These are phyloP conservation scores for Conops quadrifasciatus DNA, from an alignment of 2,888 invertebrate species.

Conservation along the genomic window DNA sequence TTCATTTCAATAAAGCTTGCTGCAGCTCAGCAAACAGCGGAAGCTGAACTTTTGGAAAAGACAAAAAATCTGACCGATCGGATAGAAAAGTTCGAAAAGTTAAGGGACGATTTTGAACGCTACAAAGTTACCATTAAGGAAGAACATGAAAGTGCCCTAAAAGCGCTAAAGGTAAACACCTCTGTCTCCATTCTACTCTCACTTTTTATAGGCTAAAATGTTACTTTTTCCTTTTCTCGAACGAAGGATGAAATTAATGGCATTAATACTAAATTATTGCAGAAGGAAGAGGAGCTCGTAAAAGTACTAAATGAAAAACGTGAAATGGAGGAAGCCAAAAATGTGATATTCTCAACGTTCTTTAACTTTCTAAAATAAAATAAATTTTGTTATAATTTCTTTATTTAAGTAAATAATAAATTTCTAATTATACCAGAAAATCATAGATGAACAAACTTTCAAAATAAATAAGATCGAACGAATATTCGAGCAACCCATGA, in stretches of 20 bases:
- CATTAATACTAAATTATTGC: background rate
- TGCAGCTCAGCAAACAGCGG: constrained; percentile 28
- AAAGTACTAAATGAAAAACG: constrained; percentile 32
- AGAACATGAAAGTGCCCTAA: background rate
- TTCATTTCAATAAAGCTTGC: constrained; percentile 20
- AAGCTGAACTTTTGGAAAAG: constrained; percentile 39
- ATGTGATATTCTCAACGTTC: constrained; percentile 36
- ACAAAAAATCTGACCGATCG: constrained; percentile 28
- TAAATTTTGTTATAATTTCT: background rate
- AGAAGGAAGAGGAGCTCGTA: constrained; percentile 11
- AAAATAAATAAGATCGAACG: constrained; percentile 44
- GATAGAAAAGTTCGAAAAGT: constrained; percentile 16
- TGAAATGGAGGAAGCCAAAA: constrained; percentile 42
- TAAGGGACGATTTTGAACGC: background rate
- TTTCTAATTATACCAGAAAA: constrained; percentile 29
- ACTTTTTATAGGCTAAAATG: background rate
- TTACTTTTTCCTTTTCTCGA: background rate
- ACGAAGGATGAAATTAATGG: background rate
- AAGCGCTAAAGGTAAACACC: constrained; percentile 5
- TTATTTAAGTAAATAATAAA: background rate
- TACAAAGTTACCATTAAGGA: background rate
- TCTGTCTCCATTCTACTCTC: too few relatives aligned
- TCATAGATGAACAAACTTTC: constrained; percentile 42
- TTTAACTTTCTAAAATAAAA: background rate
- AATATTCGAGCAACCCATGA: constrained; percentile 41